Evolutionary conservation across 92 coral and sea anemone genomes (phyloP).

Genomic region (Epizoanthus rinbou): DNA sequence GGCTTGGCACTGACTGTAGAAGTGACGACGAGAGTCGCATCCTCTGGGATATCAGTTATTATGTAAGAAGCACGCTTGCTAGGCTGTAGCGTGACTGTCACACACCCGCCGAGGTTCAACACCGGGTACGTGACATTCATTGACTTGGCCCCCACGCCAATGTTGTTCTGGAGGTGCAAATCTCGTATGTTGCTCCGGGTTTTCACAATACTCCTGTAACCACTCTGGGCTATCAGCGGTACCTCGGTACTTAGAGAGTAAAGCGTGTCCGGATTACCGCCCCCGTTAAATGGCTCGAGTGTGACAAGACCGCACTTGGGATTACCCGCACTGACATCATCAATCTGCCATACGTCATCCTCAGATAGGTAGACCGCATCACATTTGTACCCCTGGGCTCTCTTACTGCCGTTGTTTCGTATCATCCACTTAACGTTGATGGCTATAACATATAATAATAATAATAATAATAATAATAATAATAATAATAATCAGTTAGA

Average conservation of each 20-base stretch:
- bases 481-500: too few relatives aligned
- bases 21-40: constrained; percentile 63
- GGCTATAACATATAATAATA: constrained; percentile 31
- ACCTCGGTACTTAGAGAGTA: constrained; percentile 44
- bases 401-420: constrained; percentile 77
- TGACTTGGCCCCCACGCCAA: constrained; percentile 62
- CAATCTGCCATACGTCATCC: constrained; percentile 78
- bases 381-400: constrained; percentile 73
- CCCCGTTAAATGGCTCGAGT: constrained; percentile 61
- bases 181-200: constrained; percentile 82
- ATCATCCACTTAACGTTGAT: constrained; percentile 61
- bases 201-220: constrained; percentile 69
- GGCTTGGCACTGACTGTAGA: constrained; percentile 36
- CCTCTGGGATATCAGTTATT: constrained; percentile 58
- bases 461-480: too few relatives aligned
- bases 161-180: constrained; percentile 59
- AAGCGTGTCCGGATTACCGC: constrained; percentile 48
- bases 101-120: constrained; percentile 58
- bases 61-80: constrained; percentile 48
- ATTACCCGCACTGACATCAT: constrained; percentile 61
- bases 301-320: constrained; percentile 57
- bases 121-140: constrained; percentile 65
- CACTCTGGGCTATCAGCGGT: constrained; percentile 62
- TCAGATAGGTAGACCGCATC: constrained; percentile 73
- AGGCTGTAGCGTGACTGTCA: constrained; percentile 41